Evolutionary conservation across 2,797 vertebrate species (phyloP).

Genomic region (Heliangelus exortis): DNA sequence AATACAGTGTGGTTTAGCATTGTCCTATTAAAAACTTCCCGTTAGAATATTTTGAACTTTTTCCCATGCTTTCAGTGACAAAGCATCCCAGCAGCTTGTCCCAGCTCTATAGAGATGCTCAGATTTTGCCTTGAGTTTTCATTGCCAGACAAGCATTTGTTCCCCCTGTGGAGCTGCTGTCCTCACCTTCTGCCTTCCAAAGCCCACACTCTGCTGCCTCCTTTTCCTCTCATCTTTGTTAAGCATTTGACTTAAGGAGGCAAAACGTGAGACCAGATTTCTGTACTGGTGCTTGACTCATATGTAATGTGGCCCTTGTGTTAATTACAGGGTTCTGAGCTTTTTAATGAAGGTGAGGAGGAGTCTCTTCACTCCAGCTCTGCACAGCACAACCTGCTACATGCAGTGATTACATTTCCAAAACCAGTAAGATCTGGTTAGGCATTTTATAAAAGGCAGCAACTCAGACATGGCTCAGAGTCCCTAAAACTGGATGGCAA

Average conservation of each 20-base stretch:
- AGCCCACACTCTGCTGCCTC: background rate
- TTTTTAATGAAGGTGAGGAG: conserved; percentile 35
- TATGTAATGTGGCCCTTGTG: background rate
- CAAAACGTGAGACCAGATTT: background rate
- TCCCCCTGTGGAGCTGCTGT: background rate
- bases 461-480: background rate
- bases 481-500: background rate
- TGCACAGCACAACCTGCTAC: fast-evolving
- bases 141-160: background rate
- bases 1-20: background rate
- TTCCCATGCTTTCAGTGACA: background rate
- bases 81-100: background rate
- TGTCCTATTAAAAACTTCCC: background rate
- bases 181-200: background rate
- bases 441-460: background rate
- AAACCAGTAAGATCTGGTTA: background rate
- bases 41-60: background rate
- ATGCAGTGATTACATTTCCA: background rate
- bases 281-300: conserved; percentile 6
- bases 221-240: background rate
- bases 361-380: background rate
- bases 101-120: background rate
- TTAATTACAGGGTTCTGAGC: conserved; percentile 41
- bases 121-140: background rate
- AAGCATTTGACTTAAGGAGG: background rate